These are phyloP conservation scores for Dicrostonyx torquatus DNA, from an alignment of 2,797 vertebrate genomes.

Conservation along the genomic window DNA sequence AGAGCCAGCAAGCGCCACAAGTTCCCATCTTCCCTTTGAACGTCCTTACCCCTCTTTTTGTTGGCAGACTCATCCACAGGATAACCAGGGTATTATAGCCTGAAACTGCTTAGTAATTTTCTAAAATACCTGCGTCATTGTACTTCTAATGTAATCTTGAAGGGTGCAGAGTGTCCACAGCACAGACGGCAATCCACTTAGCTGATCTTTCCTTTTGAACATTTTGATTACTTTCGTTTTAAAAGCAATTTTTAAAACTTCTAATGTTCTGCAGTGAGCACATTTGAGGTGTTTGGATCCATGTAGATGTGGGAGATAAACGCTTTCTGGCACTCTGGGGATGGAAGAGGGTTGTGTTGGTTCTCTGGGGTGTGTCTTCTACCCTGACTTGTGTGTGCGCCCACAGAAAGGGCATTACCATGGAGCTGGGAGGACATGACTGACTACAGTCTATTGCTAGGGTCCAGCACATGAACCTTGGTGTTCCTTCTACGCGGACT, in stretches of 20 bases:
- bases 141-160: not conserved
- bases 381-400: fast-evolving
- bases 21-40: not conserved
- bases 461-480: too few relatives aligned
- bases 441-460: too few relatives aligned
- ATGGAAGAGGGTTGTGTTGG: not conserved
- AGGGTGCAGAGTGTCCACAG: not conserved
- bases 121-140: not conserved
- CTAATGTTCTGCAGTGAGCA: not conserved
- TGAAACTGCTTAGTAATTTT: not conserved
- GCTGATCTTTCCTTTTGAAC: not conserved
- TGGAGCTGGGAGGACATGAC: not conserved
- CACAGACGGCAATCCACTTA: not conserved
- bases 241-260: not conserved
- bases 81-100: not conserved
- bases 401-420: fast-evolving
- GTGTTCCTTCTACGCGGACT: too few relatives aligned
- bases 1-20: not conserved
- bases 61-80: fast-evolving
- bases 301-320: fast-evolving
- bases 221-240: not conserved
- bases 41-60: not conserved
- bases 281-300: not conserved
- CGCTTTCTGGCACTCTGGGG: not conserved
- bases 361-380: not conserved